Conservation (phyloP, 2,888 invertebrate species). For the Ceramica pisi region DNA sequence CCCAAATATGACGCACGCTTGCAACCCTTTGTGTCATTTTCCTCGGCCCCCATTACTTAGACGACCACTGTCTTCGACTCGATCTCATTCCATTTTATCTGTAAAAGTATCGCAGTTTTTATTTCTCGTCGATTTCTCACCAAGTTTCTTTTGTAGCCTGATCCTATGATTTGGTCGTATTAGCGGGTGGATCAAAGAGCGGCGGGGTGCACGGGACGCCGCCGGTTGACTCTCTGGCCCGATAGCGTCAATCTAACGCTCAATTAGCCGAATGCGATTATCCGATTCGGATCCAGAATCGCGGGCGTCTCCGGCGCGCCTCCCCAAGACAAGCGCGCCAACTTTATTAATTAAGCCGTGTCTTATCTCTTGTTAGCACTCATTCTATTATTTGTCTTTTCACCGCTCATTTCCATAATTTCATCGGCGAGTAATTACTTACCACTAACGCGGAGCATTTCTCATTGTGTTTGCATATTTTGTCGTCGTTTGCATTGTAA, state of each 20-base stretch:
- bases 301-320: slow-evolving; percentile 81
- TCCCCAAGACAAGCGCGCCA: slow-evolving; percentile 87
- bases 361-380: slow-evolving; percentile 91
- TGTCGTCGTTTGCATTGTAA: slow-evolving; percentile 83
- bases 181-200: slow-evolving; percentile 77
- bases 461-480: slow-evolving; percentile 88
- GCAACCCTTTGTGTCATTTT: slow-evolving; percentile 86
- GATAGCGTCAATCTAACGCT: slow-evolving; percentile 91
- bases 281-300: slow-evolving; percentile 88
- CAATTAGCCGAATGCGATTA: slow-evolving; percentile 90
- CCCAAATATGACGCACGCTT: slow-evolving; percentile 83
- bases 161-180: slow-evolving; percentile 81
- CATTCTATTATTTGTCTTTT: slow-evolving; percentile 91
- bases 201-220: slow-evolving; percentile 66
- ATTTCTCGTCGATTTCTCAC: slow-evolving; percentile 64
- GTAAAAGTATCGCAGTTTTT: slow-evolving; percentile 69
- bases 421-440: slow-evolving; percentile 89
- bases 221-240: slow-evolving; percentile 76
- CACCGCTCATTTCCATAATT: slow-evolving; percentile 91
- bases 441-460: slow-evolving; percentile 86
- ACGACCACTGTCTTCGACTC: slow-evolving; percentile 76
- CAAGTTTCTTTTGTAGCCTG: slow-evolving; percentile 76
- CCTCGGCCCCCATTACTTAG: slow-evolving; percentile 75
- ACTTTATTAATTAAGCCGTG: slow-evolving; percentile 91
- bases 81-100: slow-evolving; percentile 76